Evolutionary conservation across 2,113 vertebrate genomes (phyloP).

Genomic region (Mobula birostris): DNA sequence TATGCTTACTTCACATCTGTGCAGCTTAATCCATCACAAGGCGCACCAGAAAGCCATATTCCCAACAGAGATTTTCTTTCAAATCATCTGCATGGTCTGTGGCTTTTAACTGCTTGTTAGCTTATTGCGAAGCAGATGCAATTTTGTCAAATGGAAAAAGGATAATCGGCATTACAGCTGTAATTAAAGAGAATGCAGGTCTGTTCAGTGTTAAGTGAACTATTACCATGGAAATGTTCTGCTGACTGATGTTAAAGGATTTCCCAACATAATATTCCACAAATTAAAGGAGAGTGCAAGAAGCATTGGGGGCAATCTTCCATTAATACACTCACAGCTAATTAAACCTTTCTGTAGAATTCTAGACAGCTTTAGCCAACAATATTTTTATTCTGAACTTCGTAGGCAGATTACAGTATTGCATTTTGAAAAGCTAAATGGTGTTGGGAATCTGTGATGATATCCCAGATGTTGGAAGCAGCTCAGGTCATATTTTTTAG

Average conservation of each 20-base stretch:
- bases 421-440: no score
- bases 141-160: not conserved
- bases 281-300: not conserved
- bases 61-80: constrained; percentile 13
- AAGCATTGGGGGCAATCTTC: not conserved
- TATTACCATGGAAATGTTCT: not conserved
- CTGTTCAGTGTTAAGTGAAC: not conserved
- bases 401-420: not conserved
- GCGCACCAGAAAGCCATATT: not conserved
- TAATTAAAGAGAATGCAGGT: not conserved
- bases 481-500: no score
- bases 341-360: not conserved
- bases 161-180: not conserved
- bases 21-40: not conserved
- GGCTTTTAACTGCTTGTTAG: not conserved
- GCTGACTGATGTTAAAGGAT: not conserved
- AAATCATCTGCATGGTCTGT: not conserved
- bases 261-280: not conserved
- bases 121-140: constrained; percentile 7
- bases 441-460: no score
- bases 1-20: not conserved
- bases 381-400: not conserved
- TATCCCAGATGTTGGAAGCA: no score
- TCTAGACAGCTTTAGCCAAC: not conserved
- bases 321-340: not conserved